Percentiles rank a stretch among this genome's conserved stretches.
Evolutionary conservation across 2,113 vertebrate species (phyloP).

Genomic region (Condylura cristata): DNA sequence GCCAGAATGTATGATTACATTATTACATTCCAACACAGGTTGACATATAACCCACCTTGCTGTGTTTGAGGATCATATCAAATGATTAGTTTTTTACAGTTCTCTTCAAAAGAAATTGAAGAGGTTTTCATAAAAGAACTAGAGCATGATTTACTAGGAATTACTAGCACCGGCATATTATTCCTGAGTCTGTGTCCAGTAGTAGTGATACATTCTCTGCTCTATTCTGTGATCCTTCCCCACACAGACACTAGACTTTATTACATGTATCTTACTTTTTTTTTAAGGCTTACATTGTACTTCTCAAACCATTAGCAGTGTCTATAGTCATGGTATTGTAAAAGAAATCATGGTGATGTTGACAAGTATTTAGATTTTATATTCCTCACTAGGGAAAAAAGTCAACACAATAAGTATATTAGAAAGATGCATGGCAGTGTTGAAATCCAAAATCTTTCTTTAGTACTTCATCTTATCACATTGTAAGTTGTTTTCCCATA

Average conservation of each 20-base stretch:
- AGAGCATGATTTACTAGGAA: background rate
- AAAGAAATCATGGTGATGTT: slow-evolving; percentile 40
- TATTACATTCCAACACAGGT: too few species aligned
- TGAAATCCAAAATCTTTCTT: background rate
- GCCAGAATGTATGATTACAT: background rate
- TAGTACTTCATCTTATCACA: background rate
- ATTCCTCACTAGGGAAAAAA: background rate
- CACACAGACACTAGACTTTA: background rate
- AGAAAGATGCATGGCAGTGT: background rate
- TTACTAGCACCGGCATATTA: rapidly evolving
- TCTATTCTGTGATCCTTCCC: background rate
- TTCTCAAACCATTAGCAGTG: background rate
- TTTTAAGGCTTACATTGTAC: background rate
- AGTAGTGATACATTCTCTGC: rapidly evolving
- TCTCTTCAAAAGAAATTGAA: background rate
- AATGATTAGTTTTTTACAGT: background rate
- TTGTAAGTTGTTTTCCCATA: background rate
- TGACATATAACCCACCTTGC: background rate
- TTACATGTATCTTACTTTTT: background rate
- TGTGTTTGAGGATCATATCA: background rate
- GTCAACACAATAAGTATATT: background rate
- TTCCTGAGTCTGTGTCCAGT: background rate
- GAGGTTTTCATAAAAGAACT: background rate
- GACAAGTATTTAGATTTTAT: background rate
- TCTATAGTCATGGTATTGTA: background rate